These are phyloP conservation scores for Colletes gigas DNA, from an alignment of 1,140 invertebrate genomes.

Conservation along the genomic window DNA sequence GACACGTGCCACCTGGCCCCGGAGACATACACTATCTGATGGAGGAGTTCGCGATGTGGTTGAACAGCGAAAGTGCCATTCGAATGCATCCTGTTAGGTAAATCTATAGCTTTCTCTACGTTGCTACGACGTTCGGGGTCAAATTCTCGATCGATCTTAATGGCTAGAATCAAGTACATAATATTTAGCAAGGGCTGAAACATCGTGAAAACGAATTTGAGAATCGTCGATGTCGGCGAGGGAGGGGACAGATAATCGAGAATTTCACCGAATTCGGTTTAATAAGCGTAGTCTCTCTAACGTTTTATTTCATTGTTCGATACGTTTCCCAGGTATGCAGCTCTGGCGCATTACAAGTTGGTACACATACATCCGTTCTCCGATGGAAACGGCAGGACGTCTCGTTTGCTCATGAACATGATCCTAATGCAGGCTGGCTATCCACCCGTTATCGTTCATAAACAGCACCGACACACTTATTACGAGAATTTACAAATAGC, in stretches of 20 bases:
- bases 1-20: conserved; percentile 93
- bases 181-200: no score
- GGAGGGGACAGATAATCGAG: no score
- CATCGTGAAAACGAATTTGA: no score
- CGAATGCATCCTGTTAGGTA: conserved; percentile 93
- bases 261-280: neutral
- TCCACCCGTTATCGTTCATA: conserved; percentile 96
- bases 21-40: conserved; percentile 90
- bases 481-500: conserved; percentile 94
- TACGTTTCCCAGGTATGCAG: conserved; percentile 87
- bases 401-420: conserved; percentile 96
- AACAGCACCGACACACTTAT: conserved; percentile 92
- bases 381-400: conserved; percentile 97
- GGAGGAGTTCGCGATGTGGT: conserved; percentile 94
- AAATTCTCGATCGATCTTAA: no score
- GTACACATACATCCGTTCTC: conserved; percentile 97
- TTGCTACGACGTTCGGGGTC: no score
- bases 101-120: conserved; percentile 55
- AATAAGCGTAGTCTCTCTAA: neutral
- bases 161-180: no score
- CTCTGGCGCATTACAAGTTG: conserved; percentile 97
- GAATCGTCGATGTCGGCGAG: no score
- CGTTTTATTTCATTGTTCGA: neutral
- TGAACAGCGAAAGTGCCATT: conserved; percentile 92
- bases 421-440: conserved; percentile 99